Conservation (phyloP, 2,888 invertebrate genomes). For the Latrodectus hesperus region DNA sequence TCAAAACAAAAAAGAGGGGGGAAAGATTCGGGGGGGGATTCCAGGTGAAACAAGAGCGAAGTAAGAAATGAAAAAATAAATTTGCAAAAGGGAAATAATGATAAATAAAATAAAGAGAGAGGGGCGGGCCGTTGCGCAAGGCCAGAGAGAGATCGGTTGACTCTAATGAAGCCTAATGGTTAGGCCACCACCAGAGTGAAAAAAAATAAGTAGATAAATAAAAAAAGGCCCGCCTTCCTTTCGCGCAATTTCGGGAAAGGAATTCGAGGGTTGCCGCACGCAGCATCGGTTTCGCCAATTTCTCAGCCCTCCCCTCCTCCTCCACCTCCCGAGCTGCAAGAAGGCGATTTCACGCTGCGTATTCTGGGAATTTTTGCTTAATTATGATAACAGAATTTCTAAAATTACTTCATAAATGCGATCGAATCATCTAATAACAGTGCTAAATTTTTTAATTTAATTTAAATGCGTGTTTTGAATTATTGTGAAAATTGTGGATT, state of each 20-base stretch:
- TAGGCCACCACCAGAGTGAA: slow-evolving; percentile 46
- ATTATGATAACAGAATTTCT: no score
- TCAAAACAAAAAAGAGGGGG: no score
- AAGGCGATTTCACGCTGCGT: no score
- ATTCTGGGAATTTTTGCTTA: no score
- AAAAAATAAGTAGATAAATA: slow-evolving; percentile 3
- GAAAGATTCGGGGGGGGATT: no score
- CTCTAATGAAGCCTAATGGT: slow-evolving; percentile 61
- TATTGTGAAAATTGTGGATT: no score
- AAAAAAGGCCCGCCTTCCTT: slow-evolving; percentile 54
- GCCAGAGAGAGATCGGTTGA: slow-evolving; percentile 23
- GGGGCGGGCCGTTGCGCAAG: slow-evolving; percentile 10
- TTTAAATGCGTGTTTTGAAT: no score
- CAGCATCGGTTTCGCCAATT: neutral
- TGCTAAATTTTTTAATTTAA: no score
- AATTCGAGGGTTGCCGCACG: slow-evolving; percentile 41
- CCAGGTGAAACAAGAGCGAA: no score
- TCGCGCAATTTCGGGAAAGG: slow-evolving; percentile 46
- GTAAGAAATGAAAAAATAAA: neutral
- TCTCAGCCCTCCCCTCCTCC: neutral
- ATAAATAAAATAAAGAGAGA: neutral
- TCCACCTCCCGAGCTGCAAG: no score
- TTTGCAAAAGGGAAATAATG: neutral
- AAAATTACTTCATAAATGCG: no score
- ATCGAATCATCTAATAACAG: no score